These are phyloP conservation scores for Larimichthys polyactis DNA, from an alignment of 2,113 vertebrate genomes.

Conservation along the genomic window DNA sequence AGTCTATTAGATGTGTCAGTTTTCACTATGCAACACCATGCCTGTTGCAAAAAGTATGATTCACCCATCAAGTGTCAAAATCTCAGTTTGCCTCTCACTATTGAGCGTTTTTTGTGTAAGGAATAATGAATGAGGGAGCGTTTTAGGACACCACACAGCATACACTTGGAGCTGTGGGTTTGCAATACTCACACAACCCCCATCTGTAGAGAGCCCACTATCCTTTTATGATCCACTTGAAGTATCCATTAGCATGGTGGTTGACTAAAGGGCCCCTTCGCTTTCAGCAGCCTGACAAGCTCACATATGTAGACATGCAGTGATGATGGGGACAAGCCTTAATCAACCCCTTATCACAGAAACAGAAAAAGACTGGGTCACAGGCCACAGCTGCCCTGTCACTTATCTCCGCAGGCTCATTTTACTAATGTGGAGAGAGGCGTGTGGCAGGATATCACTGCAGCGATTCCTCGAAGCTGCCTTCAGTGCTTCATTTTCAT, in stretches of 20 bases:
- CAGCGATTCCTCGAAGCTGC: neutral
- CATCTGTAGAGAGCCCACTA: conserved; percentile 5
- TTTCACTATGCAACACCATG: neutral
- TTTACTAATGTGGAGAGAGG: conserved; percentile 47
- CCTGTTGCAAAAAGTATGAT: conserved; percentile 11
- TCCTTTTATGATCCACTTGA: conserved; percentile 12
- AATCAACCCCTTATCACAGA: conserved; percentile 27
- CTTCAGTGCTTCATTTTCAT: neutral
- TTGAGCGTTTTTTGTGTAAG: neutral
- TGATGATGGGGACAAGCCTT: conserved; percentile 13
- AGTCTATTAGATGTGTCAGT: neutral
- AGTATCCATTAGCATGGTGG: conserved; percentile 10
- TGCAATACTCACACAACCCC: neutral
- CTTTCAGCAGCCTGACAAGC: conserved; percentile 26
- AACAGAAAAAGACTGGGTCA: conserved; percentile 7
- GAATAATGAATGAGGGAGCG: neutral
- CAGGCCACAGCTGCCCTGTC: conserved; percentile 29
- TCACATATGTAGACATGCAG: conserved; percentile 25
- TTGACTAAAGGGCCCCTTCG: conserved; percentile 11
- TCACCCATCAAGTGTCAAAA: conserved; percentile 12
- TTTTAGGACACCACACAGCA: neutral
- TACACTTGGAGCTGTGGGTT: neutral
- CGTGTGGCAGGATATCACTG: conserved; percentile 1
- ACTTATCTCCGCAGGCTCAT: conserved; percentile 33
- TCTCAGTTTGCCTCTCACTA: neutral